Evolutionary conservation across 1,140 invertebrate genomes (phyloP).

Genomic region (Ceratina japonica): DNA sequence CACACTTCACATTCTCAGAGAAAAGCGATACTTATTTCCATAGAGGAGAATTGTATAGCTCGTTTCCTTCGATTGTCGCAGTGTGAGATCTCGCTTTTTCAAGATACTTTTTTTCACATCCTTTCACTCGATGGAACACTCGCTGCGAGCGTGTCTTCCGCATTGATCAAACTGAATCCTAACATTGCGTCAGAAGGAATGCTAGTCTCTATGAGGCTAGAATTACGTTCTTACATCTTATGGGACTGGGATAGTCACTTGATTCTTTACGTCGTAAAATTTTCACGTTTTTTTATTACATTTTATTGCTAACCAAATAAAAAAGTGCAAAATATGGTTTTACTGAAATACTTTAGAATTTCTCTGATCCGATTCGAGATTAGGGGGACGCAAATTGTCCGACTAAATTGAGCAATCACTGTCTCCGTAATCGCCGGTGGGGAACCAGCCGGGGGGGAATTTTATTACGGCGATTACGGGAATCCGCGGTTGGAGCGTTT

Average conservation of each 20-base stretch:
- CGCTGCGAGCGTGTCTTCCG: neutral
- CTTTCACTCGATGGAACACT: neutral
- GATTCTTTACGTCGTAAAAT: too few species aligned
- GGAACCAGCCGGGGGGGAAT: neutral
- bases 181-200: neutral
- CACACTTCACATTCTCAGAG: too few species aligned
- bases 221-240: too few species aligned
- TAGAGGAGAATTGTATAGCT: neutral
- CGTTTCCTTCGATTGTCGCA: neutral
- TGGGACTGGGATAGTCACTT: too few species aligned
- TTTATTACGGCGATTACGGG: neutral
- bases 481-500: neutral
- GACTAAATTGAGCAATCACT: too few species aligned
- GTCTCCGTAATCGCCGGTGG: neutral
- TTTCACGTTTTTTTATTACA: too few species aligned
- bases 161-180: neutral
- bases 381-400: too few species aligned
- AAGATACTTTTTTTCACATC: neutral
- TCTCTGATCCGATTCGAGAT: too few species aligned
- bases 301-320: too few species aligned
- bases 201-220: neutral
- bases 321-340: too few species aligned
- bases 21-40: neutral
- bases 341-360: too few species aligned
- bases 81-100: neutral